Base-by-base conservation (phyloP, 2,888 invertebrate genomes). In the Phasia obesa region DNA sequence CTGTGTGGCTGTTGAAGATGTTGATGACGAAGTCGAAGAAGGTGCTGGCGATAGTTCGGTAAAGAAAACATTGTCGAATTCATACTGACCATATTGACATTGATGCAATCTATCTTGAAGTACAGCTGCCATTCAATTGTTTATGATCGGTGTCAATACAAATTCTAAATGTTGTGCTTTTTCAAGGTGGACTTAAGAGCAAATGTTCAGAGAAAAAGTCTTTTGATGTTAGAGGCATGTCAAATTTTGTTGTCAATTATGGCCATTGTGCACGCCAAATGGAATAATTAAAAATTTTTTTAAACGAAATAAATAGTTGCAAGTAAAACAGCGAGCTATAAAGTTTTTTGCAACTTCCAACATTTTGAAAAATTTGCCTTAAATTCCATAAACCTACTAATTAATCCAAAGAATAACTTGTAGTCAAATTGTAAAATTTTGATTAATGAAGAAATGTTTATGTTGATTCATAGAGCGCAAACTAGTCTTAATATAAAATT, bases 121-220 rank as follows among this genome's bases (percentile, higher is more conserved):
- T 60, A 51, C 59, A 27, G 25, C 42, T 69, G 67, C 49, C 65
- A 53, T 27, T 59, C 23, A 55, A 59, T 53, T 65, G 21, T 60
- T 79, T 74, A 67, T 60, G 79, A 74, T 60, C 38, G 21, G 21
- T 51, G 64, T 57, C 76, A 76, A 69, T 59, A 67, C 60, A 42
- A 60, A 67, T 51, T 53, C 17, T 59, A 17, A 64, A 25, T 23
- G 62, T 53, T 69, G 60, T 70, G n/a, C 1, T 0, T 31, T 23
- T 51, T 65, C 15, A 25, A 19, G 19, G 0, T 17, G 9, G 17
- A 31, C 11, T 44, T 25, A 47, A 9, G 0, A 15, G 3, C 44
- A 59, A 47, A 47, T 15, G 23, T 4, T 44, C n/a, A n/a, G 6
- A 44, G 17, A 17, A 44, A 38, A 13, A 38, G 1, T 1, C 9